Percentiles rank a stretch among this genome's conserved stretches.
Conservation (phyloP, 2,888 invertebrate genomes). For the Hydraecia micacea region DNA sequence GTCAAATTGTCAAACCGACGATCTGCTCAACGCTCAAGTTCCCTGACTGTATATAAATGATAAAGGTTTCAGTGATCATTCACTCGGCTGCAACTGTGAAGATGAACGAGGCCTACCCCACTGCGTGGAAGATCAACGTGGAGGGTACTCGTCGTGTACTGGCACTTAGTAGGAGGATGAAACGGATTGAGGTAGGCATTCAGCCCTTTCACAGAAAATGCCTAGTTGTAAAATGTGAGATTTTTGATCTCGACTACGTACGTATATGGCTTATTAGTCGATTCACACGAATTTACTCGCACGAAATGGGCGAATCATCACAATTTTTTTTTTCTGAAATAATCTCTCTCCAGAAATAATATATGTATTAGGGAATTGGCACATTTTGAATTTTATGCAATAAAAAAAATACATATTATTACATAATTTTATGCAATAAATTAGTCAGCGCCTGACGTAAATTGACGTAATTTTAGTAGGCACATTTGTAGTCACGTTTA, state of each 20-base stretch:
- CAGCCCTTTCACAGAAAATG: neutral
- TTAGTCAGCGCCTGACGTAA: too few species aligned
- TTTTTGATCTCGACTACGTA: neutral
- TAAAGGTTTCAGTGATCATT: constrained; percentile 84
- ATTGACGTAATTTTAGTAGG: too few species aligned
- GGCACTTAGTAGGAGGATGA: constrained; percentile 71
- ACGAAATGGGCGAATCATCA: too few species aligned
- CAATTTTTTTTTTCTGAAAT: too few species aligned
- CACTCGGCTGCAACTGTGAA: constrained; percentile 78
- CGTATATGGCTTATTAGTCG: too few species aligned
- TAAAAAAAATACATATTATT: too few species aligned
- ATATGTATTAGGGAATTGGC: too few species aligned
- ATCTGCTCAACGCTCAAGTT: neutral
- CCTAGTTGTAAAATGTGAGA: neutral
- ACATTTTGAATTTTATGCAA: too few species aligned
- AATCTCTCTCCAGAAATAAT: too few species aligned
- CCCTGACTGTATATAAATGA: constrained; percentile 21
- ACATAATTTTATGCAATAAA: too few species aligned
- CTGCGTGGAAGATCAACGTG: constrained; percentile 71
- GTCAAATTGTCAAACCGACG: neutral
- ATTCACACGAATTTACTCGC: too few species aligned
- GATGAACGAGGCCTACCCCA: constrained; percentile 71
- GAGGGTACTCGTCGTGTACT: constrained; percentile 75
- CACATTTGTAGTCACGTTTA: too few species aligned
- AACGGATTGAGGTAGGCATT: constrained; percentile 72